phyloP scores from a whole-genome alignment of 2,113 vertebrate species.

The Colius striatus region DNA sequence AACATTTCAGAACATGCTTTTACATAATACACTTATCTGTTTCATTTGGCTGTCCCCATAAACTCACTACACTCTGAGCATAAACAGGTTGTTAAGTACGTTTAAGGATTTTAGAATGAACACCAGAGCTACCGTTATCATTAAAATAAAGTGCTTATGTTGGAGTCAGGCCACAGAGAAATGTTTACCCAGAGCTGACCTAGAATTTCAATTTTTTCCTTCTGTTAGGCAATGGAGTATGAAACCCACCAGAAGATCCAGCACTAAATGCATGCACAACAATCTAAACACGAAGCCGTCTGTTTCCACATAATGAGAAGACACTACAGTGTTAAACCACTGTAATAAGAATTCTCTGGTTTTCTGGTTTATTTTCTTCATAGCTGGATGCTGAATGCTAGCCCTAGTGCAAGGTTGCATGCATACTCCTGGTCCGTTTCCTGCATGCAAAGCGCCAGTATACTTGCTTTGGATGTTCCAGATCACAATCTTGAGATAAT shows the following conservation, averaged over 20 bases:
- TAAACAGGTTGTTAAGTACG: slow-evolving; percentile 74
- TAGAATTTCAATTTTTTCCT: slow-evolving; percentile 51
- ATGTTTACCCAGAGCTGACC: slow-evolving; percentile 36
- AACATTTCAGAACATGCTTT: slow-evolving; percentile 61
- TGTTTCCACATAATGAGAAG: neutral
- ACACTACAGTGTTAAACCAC: neutral
- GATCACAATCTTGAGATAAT: neutral
- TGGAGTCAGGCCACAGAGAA: slow-evolving; percentile 56
- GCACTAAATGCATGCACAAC: neutral
- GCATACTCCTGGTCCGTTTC: neutral
- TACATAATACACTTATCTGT: slow-evolving; percentile 69
- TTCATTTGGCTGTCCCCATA: slow-evolving; percentile 65
- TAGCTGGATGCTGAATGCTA: neutral
- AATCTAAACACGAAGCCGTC: neutral
- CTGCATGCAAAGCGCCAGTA: neutral
- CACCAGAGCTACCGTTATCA: slow-evolving; percentile 59
- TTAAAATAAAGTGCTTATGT: slow-evolving; percentile 71
- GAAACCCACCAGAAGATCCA: neutral
- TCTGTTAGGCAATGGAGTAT: neutral
- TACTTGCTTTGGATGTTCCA: neutral
- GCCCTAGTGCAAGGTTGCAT: neutral
- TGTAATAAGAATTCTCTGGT: neutral
- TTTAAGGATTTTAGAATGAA: slow-evolving; percentile 71
- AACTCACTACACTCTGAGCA: slow-evolving; percentile 58
- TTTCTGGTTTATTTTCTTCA: neutral